Evolutionary conservation across 2,113 vertebrate genomes (phyloP).

Genomic region (Pterocles orientalis): DNA sequence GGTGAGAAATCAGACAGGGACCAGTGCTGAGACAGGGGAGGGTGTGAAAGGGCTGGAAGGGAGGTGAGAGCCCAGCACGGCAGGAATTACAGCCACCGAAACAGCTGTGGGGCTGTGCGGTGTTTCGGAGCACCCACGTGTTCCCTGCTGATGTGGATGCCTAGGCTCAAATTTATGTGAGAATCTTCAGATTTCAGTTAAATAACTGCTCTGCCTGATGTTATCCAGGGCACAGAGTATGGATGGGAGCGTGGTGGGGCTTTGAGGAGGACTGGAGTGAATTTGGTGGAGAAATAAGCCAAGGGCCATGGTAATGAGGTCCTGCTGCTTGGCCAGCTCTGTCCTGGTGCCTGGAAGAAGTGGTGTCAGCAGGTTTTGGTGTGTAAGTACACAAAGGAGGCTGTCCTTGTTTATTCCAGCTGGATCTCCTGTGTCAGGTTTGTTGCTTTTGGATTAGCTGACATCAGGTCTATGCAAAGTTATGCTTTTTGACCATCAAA

Average conservation of each 20-base stretch:
- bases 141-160: neutral
- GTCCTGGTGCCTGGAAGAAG: neutral
- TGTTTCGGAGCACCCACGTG: accelerated
- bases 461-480: neutral
- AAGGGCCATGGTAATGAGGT: neutral
- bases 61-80: neutral
- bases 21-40: neutral
- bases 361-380: neutral
- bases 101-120: accelerated
- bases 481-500: neutral
- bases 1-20: neutral
- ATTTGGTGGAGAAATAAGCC: neutral
- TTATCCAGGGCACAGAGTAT: neutral
- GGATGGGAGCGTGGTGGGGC: neutral
- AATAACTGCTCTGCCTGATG: neutral
- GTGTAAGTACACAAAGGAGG: neutral
- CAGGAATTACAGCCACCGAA: neutral
- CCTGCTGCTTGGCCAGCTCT: neutral
- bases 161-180: accelerated
- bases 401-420: neutral
- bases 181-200: neutral
- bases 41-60: neutral
- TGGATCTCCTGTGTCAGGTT: neutral
- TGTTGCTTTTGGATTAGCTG: neutral
- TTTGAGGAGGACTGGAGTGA: neutral